phyloP scores from a whole-genome alignment of 2,113 vertebrate genomes.

The Pluvialis apricaria region DNA sequence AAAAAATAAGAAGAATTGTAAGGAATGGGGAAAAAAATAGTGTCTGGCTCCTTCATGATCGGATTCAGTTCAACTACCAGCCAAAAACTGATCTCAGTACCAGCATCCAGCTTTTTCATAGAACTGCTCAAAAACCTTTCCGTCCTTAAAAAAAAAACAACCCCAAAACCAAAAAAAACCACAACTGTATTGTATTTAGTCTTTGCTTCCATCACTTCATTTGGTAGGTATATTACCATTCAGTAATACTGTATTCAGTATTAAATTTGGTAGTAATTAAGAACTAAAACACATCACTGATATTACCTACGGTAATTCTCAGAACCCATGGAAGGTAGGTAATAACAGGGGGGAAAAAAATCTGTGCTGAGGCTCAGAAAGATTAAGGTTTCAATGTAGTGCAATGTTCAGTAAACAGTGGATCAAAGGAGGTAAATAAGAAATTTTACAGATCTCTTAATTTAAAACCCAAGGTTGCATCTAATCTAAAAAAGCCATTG shows the following conservation, averaged over 20 bases:
- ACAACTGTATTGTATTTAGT: background rate
- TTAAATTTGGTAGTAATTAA: background rate
- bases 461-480: background rate
- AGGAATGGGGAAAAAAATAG: constrained; percentile 43
- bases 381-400: background rate
- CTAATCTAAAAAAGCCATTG: background rate
- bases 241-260: background rate
- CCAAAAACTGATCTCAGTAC: constrained; percentile 39
- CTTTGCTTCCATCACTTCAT: constrained; percentile 44
- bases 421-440: background rate
- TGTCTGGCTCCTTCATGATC: constrained; percentile 25
- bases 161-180: background rate
- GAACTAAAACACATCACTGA: background rate
- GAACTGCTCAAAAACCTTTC: background rate
- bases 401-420: background rate
- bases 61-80: constrained; percentile 17
- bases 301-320: background rate
- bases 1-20: constrained; percentile 35
- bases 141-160: background rate
- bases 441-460: background rate
- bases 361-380: background rate
- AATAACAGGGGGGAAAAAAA: background rate
- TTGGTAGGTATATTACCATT: background rate
- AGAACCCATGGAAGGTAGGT: constrained; percentile 16
- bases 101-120: constrained; percentile 44